Base-by-base conservation (phyloP, 2,888 invertebrate genomes). In the Eulithis testata region DNA sequence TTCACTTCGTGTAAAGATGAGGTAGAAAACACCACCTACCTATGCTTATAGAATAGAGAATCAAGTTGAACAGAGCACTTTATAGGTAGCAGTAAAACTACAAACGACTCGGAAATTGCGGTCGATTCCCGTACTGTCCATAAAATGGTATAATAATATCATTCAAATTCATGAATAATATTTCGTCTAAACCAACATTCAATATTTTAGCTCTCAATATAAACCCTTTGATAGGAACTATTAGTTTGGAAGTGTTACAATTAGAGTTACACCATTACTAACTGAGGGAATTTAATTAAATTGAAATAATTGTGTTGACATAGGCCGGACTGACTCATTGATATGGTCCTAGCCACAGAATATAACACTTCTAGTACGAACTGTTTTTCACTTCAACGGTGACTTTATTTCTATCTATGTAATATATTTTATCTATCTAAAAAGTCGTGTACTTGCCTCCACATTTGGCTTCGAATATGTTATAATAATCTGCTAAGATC, bases 231-330 rank as follows among this genome's bases (percentile, higher is more conserved):
- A 47, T 65, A 47, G 37, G 52, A 52, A 60, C 56, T 45, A 62
- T 63, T 58, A 59, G 51, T 66, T 52, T 51, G 45, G 9, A 11
- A 54, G 36, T 59, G 59, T 63, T 55, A 54, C 44, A 37, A 49
- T 49, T 58, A 59, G 54, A 60, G 55, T 60, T 14, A 55, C 44
- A 45, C 27, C 55, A 47, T 52, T 56, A 43, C 52, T 12, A 57
- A 53, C 40, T 27, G 53, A 58, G 65, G 72, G 73, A 76, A 78
- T 81, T 81, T 78, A 79, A 82, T 80, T 79, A 78, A 78, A 75
- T 77, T 68, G 74, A 76, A 80, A 79, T 78, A 76, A 78, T 75
- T 70, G 73, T 77, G 80, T 76, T 78, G 79, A 79, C 77, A 74
- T 70, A 74, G 77, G 73, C 65, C 67, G 49, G 40, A n/a, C 44